Conservation (phyloP, 2,888 invertebrate genomes). For the Rambutsinella grinnellia region DNA sequence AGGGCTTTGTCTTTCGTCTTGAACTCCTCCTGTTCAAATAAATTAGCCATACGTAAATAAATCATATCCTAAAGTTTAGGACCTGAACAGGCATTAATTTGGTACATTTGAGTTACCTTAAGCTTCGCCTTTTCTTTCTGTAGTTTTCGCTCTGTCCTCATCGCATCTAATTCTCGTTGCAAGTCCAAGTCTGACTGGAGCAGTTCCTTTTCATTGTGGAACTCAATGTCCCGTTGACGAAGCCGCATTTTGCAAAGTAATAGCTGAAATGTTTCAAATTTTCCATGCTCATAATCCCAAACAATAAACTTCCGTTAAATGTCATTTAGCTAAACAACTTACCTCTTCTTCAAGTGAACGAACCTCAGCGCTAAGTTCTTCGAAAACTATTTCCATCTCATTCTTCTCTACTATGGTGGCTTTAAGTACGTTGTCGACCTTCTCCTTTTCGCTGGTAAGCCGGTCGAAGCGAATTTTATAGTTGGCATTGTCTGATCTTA, state of each 20-base stretch:
- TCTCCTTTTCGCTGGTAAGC: slow-evolving; percentile 44
- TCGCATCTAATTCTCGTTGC: slow-evolving; percentile 58
- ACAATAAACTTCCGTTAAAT: slow-evolving; percentile 19
- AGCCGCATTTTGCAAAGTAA: slow-evolving; percentile 54
- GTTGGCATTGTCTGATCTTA: slow-evolving; percentile 51
- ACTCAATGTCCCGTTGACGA: slow-evolving; percentile 53
- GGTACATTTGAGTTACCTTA: slow-evolving; percentile 29
- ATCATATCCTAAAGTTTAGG: no score
- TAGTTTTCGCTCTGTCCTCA: slow-evolving; percentile 47
- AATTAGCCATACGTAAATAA: background rate
- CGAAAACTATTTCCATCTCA: slow-evolving; percentile 40
- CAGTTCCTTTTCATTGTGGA: slow-evolving; percentile 56
- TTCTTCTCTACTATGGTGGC: slow-evolving; percentile 54
- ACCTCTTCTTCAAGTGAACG: slow-evolving; percentile 57
- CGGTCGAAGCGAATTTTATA: slow-evolving; percentile 43
- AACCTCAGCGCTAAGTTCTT: slow-evolving; percentile 53
- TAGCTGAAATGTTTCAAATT: slow-evolving; percentile 38
- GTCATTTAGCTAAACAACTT: slow-evolving; percentile 2
- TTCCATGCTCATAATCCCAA: slow-evolving; percentile 2
- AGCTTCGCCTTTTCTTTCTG: slow-evolving; percentile 60
- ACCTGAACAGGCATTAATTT: background rate
- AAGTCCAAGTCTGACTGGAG: slow-evolving; percentile 60
- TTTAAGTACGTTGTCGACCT: slow-evolving; percentile 46
- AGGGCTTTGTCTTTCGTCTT: slow-evolving; percentile 60
- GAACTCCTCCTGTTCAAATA: slow-evolving; percentile 52